Evolutionary conservation across 2,113 vertebrate genomes (phyloP).

Genomic region (Pituophis catenifer): DNA sequence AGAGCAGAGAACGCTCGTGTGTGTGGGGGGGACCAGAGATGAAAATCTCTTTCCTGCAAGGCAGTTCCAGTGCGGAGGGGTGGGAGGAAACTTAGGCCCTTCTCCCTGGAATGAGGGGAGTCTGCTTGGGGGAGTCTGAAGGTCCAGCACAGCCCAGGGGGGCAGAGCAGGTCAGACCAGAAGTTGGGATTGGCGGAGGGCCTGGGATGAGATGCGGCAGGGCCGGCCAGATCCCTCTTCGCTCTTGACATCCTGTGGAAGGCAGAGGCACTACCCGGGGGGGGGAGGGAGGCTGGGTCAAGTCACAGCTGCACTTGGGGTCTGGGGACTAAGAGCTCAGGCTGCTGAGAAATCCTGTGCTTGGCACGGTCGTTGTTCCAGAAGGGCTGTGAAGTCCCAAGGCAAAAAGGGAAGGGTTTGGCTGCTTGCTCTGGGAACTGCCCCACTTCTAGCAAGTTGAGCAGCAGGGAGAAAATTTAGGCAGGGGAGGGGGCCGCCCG

Average conservation of each 20-base stretch:
- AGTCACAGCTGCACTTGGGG: background rate
- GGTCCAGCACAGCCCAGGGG: background rate
- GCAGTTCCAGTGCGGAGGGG: background rate
- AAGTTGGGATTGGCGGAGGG: background rate
- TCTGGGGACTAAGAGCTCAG: background rate
- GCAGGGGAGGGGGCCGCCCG: background rate
- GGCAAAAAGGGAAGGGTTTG: background rate
- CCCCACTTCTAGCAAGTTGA: background rate
- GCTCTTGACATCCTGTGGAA: background rate
- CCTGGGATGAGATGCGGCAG: background rate
- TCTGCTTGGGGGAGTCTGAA: background rate
- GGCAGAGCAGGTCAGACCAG: background rate
- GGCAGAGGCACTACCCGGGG: background rate
- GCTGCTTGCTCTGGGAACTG: too few relatives aligned
- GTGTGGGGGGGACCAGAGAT: background rate
- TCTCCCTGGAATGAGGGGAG: background rate
- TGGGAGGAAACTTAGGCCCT: background rate
- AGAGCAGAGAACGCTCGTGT: background rate
- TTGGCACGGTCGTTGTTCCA: background rate
- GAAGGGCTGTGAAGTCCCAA: background rate
- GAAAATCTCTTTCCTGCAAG: background rate
- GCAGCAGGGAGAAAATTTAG: background rate
- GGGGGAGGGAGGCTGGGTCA: background rate
- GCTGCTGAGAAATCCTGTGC: background rate
- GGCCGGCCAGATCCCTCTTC: background rate